These are phyloP conservation scores for Danio rerio DNA, from an alignment of 2,113 vertebrate species.

Conservation along the genomic window DNA sequence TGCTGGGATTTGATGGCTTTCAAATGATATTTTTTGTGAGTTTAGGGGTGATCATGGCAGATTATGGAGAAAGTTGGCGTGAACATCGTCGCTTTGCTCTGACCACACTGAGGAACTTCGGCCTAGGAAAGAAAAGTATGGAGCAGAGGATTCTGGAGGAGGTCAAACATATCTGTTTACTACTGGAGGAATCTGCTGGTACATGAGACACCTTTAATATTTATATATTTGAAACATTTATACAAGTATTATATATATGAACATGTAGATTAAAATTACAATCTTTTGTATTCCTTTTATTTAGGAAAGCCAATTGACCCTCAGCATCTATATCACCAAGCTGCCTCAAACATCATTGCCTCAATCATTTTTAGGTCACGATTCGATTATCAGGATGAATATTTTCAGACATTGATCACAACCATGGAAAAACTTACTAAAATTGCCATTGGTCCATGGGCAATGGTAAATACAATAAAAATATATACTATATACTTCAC, in stretches of 20 bases:
- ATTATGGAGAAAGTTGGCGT: slow-evolving; percentile 62
- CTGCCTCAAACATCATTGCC: slow-evolving; percentile 69
- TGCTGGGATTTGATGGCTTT: neutral
- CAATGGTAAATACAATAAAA: slow-evolving; percentile 35
- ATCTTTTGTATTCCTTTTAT: neutral
- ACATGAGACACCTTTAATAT: neutral
- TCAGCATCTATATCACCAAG: slow-evolving; percentile 53
- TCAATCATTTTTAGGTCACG: slow-evolving; percentile 67
- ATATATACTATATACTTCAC: neutral
- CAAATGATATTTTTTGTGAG: neutral
- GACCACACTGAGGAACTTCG: slow-evolving; percentile 73
- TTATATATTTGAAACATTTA: neutral
- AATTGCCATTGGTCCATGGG: slow-evolving; percentile 37
- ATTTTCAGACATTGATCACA: slow-evolving; percentile 58
- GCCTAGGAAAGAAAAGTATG: slow-evolving; percentile 78
- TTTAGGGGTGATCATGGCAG: slow-evolving; percentile 64
- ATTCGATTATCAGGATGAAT: slow-evolving; percentile 63
- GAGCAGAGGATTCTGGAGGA: slow-evolving; percentile 73
- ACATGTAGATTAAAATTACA: neutral
- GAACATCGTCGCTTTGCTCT: slow-evolving; percentile 71
- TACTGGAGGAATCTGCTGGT: slow-evolving; percentile 40
- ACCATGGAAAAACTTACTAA: neutral
- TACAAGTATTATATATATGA: neutral
- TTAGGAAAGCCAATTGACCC: slow-evolving; percentile 33
- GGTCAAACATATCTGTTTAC: slow-evolving; percentile 42